Evolutionary conservation across 1,140 invertebrate species (phyloP).

Genomic region (Chrysomallon squamiferum): DNA sequence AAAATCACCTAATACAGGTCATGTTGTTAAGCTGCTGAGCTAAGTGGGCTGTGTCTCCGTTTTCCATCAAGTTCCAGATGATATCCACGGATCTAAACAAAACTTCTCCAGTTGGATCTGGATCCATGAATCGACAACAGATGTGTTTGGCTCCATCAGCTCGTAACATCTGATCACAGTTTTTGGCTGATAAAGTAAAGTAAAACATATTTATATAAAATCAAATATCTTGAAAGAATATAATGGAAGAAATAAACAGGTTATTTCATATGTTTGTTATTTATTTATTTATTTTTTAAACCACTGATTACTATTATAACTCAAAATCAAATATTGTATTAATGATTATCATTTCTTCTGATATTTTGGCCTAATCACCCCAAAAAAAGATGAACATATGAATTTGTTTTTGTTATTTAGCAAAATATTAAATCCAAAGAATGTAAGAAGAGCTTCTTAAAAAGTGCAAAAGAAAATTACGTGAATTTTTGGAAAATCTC

Average conservation of each 20-base stretch:
- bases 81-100: conserved; percentile 61
- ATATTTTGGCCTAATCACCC: no score
- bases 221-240: neutral
- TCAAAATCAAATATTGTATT: no score
- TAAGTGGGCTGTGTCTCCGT: conserved; percentile 47
- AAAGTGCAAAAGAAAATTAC: no score
- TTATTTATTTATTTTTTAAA: no score
- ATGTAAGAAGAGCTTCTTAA: no score
- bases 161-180: conserved; percentile 60
- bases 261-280: no score
- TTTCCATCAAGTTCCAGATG: conserved; percentile 62
- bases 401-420: no score
- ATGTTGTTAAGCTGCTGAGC: conserved; percentile 57
- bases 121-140: conserved; percentile 53
- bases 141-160: conserved; percentile 53
- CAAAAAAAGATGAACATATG: no score
- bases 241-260: neutral
- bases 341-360: no score
- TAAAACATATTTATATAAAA: conserved; percentile 11
- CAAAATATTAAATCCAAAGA: no score
- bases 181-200: no score
- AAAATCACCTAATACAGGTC: conserved; percentile 59
- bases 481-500: conserved; percentile 55
- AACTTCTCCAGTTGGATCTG: conserved; percentile 55
- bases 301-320: no score